Evolutionary conservation across 2,113 vertebrate species (phyloP).

Genomic region (Atherinomorus stipes): DNA sequence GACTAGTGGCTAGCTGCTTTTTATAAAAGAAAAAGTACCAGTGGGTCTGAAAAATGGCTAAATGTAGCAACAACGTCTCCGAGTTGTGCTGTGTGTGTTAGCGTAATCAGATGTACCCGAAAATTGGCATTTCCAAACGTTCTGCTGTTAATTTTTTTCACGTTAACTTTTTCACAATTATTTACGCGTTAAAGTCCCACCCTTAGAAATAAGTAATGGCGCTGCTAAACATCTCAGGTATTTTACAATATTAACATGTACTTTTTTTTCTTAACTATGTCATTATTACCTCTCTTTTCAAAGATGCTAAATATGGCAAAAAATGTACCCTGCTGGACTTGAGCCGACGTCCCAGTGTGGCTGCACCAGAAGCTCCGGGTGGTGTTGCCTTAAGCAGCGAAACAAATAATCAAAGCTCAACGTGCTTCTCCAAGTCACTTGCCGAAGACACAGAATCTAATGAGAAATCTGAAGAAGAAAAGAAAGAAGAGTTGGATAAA

Average conservation of each 20-base stretch:
- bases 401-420: slow-evolving; percentile 36
- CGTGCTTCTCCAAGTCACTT: slow-evolving; percentile 20
- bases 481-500: slow-evolving; percentile 29
- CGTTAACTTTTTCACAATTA: no score
- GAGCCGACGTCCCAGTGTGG: slow-evolving; percentile 57
- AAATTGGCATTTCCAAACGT: no score
- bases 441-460: slow-evolving; percentile 17
- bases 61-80: no score
- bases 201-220: not conserved
- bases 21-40: no score
- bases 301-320: slow-evolving; percentile 78
- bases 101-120: no score
- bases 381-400: slow-evolving; percentile 16
- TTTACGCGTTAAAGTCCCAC: no score
- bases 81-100: no score
- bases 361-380: slow-evolving; percentile 49
- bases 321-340: slow-evolving; percentile 75
- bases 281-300: slow-evolving; percentile 17
- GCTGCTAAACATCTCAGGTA: not conserved
- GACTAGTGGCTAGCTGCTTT: no score
- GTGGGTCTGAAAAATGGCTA: no score
- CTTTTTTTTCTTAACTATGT: not conserved
- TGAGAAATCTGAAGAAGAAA: slow-evolving; percentile 24
- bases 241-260: not conserved
- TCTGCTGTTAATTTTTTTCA: no score